These are phyloP conservation scores for Pristionchus maxplancki DNA, from an alignment of 2,888 invertebrate species.

Conservation along the genomic window DNA sequence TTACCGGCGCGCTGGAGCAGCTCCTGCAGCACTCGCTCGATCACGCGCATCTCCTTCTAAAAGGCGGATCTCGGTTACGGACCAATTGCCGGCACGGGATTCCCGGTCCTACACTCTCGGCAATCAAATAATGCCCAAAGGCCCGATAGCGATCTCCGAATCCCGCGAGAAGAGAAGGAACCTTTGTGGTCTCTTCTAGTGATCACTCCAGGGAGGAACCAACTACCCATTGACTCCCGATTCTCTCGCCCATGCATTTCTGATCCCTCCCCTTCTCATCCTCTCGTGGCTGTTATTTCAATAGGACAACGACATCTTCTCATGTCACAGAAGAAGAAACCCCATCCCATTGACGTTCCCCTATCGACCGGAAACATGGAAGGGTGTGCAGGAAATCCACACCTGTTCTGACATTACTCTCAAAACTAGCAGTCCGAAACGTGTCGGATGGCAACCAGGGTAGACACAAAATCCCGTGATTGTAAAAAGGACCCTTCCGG, in stretches of 20 bases:
- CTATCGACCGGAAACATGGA: background rate
- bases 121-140: background rate
- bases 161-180: background rate
- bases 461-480: background rate
- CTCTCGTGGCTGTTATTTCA: constrained; percentile 5
- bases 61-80: constrained; percentile 32
- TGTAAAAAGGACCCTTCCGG: background rate
- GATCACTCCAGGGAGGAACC: background rate
- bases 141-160: background rate
- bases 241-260: background rate
- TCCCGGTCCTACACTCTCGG: background rate
- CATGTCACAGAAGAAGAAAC: background rate
- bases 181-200: background rate
- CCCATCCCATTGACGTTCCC: constrained; percentile 8
- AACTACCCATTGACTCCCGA: background rate
- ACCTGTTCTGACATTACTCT: background rate
- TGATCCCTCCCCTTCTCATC: background rate
- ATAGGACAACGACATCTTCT: constrained; percentile 21
- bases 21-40: constrained; percentile 66
- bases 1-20: constrained; percentile 62
- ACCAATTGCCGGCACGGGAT: background rate
- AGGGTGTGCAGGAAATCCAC: background rate
- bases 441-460: background rate
- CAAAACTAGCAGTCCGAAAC: background rate
- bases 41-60: constrained; percentile 61